phyloP scores from a whole-genome alignment of 2,888 invertebrate genomes.

The Drosophila fulvimacula region DNA sequence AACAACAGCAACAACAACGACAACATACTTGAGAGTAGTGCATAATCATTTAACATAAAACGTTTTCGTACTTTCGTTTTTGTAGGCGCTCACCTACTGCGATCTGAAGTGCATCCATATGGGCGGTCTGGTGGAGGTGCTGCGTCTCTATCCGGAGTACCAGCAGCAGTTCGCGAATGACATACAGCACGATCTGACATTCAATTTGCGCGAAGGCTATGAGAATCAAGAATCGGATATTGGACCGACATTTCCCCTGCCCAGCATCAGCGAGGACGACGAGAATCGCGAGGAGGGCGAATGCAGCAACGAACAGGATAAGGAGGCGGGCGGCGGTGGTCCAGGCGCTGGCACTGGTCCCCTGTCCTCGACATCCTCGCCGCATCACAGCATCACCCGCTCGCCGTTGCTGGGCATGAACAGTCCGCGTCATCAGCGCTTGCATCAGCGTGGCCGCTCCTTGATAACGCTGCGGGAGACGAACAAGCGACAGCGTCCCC shows the following conservation, averaged over 20 bases:
- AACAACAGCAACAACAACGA: not conserved
- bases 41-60: slow-evolving; percentile 60
- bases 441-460: slow-evolving; percentile 85
- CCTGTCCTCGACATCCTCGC: slow-evolving; percentile 85
- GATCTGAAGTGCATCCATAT: slow-evolving; percentile 97
- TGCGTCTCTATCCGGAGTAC: slow-evolving; percentile 96
- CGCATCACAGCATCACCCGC: slow-evolving; percentile 82
- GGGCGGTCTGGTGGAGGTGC: slow-evolving; percentile 94
- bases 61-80: slow-evolving; percentile 17
- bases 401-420: slow-evolving; percentile 80
- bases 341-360: slow-evolving; percentile 88
- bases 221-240: slow-evolving; percentile 89
- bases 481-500: slow-evolving; percentile 89
- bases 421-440: slow-evolving; percentile 80
- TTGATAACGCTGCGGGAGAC: slow-evolving; percentile 87
- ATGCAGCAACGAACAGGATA: slow-evolving; percentile 97
- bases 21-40: slow-evolving; percentile 23
- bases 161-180: slow-evolving; percentile 97
- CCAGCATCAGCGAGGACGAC: slow-evolving; percentile 98
- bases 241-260: slow-evolving; percentile 87
- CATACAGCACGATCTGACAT: slow-evolving; percentile 97
- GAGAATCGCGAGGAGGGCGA: slow-evolving; percentile 93
- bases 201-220: slow-evolving; percentile 96
- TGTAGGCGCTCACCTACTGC: slow-evolving; percentile 95
- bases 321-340: slow-evolving; percentile 90